Conservation (phyloP, 2,113 vertebrate genomes). For the Andinoacara biseriatus region DNA sequence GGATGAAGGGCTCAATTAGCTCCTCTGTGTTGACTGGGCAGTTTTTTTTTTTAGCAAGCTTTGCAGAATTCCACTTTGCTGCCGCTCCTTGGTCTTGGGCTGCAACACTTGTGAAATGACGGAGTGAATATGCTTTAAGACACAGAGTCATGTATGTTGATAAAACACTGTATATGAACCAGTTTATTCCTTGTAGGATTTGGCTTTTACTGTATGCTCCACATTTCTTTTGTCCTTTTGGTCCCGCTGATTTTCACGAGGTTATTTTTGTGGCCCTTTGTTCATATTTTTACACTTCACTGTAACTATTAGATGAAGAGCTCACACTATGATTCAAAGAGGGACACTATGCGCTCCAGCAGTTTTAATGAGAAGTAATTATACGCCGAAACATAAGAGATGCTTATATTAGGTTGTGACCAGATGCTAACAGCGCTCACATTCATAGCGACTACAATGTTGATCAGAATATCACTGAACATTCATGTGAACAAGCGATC, state of each 20-base stretch:
- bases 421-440: background rate
- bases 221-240: background rate
- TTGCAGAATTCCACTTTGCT: background rate
- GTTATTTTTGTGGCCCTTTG: background rate
- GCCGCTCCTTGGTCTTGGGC: background rate
- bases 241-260: background rate
- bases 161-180: too few relatives aligned
- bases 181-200: background rate
- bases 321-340: background rate
- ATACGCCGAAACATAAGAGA: background rate
- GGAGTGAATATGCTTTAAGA: background rate
- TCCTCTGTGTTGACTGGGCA: constrained; percentile 12
- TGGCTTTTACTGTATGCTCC: background rate
- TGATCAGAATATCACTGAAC: background rate
- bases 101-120: background rate
- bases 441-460: background rate
- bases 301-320: background rate
- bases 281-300: background rate
- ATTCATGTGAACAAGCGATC: background rate
- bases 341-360: background rate
- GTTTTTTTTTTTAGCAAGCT: background rate
- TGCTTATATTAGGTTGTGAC: background rate
- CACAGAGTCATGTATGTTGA: background rate
- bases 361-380: constrained; percentile 1
- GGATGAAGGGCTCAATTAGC: background rate